Percentiles rank a stretch among this genome's conserved stretches.
Evolutionary conservation across 35 echinoderm and acorn worm species (phyloP).

Genomic region (Lytechinus pictus): DNA sequence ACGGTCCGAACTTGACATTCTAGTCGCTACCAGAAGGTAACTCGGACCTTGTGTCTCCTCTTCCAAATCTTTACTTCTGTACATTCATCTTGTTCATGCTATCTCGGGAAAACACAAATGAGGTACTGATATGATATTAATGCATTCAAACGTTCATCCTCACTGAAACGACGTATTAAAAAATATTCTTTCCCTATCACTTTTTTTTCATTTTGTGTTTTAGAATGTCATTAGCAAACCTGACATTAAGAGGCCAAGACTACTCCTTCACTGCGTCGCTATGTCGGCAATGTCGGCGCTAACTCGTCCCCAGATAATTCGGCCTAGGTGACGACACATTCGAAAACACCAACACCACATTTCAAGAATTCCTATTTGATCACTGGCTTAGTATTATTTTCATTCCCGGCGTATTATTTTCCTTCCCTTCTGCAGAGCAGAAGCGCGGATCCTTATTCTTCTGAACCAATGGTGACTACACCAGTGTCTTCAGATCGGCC

Average conservation of each 20-base stretch:
- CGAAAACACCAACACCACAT: conserved; percentile 41
- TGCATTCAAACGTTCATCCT: background rate
- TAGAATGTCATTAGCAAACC: background rate
- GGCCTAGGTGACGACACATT: conserved; percentile 31
- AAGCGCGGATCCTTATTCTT: background rate
- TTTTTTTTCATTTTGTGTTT: background rate
- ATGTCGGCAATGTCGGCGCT: conserved; percentile 25
- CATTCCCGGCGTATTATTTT: conserved; percentile 24
- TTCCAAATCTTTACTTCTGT: background rate
- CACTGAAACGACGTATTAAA: background rate
- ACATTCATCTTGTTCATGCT: background rate
- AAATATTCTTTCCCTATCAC: background rate
- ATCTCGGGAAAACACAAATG: background rate
- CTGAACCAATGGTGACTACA: background rate
- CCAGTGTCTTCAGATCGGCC: background rate
- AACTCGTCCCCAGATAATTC: conserved; percentile 21
- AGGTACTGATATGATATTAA: background rate
- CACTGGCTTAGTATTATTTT: conserved; percentile 26
- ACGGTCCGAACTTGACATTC: background rate
- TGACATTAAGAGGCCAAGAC: background rate
- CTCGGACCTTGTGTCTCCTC: background rate
- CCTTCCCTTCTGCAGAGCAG: background rate
- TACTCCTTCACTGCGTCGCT: background rate
- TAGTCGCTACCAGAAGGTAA: background rate
- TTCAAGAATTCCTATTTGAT: conserved; percentile 40